Percentiles rank a stretch among this genome's conserved stretches.
Conservation (phyloP, 2,888 invertebrate genomes). For the Pherbina coryleti region DNA sequence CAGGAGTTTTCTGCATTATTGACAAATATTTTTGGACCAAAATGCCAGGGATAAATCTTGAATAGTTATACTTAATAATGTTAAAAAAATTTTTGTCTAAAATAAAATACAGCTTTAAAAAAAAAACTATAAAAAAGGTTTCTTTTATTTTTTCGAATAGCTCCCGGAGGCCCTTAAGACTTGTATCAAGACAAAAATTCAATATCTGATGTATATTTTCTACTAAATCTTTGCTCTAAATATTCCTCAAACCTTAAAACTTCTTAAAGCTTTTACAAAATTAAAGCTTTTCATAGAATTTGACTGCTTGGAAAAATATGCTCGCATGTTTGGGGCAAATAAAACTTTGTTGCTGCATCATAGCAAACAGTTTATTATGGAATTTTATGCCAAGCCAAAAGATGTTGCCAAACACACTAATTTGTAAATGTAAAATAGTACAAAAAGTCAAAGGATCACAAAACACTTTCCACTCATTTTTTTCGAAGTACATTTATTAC, state of each 20-base stretch:
- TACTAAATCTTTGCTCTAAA: not conserved
- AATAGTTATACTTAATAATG: too few relatives aligned
- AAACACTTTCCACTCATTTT: conserved; percentile 3
- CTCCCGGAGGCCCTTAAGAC: too few relatives aligned
- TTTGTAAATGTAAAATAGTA: conserved; percentile 48
- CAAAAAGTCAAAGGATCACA: conserved; percentile 55
- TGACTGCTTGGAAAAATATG: not conserved
- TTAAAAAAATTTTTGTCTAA: too few relatives aligned
- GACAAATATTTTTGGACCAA: too few relatives aligned
- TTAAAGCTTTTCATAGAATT: not conserved
- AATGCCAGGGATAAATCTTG: too few relatives aligned
- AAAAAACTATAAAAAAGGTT: too few relatives aligned
- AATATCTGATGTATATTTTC: too few relatives aligned
- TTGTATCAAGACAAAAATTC: too few relatives aligned
- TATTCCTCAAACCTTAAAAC: not conserved
- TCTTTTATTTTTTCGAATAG: too few relatives aligned
- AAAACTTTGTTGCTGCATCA: conserved; percentile 48
- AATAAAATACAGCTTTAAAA: too few relatives aligned
- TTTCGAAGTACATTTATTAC: conserved; percentile 18
- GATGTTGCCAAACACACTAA: conserved; percentile 51
- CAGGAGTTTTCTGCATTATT: too few relatives aligned
- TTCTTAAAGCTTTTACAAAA: not conserved
- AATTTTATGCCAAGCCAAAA: conserved; percentile 51
- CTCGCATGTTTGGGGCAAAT: conserved; percentile 52
- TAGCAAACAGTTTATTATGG: conserved; percentile 56